Base-by-base conservation (phyloP, 2,888 invertebrate genomes). In the Drosophila leonis region DNA sequence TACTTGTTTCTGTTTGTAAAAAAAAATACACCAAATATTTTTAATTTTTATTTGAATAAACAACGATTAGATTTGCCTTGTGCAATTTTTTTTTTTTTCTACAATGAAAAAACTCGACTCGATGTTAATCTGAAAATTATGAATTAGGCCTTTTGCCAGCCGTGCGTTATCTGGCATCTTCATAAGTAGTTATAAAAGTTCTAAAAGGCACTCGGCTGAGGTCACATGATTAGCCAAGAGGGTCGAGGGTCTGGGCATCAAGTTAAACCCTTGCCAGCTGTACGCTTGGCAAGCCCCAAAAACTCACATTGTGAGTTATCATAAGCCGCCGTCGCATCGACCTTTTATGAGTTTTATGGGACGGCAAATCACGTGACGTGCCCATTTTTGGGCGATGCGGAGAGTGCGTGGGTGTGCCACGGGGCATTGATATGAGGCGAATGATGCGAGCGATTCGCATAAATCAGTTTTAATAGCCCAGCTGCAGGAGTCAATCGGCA, bases 401-500 rank as follows among this genome's bases (percentile, higher is more conserved):
- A 55, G 66, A 62, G 66, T 79, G 83, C 65, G 77, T 80, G 86
- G 86, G 84, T 81, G 86, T 71, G 83, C 69, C 80, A 37, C 49
- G 39, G 49, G 76, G 59, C 70, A 74, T 67, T 72, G 72, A 62
- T 64, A 73, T 55, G 57, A 33, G 52, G 6, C 59, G 64, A 37
- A 29, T 49, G 65, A 65, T 70, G 56, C 41, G 48, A 67, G 64
- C 48, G 51, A 63, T 52, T 54, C 70, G 71, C 70, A 84, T 84
- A 84, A 84, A 84, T 84, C 84, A 86, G 84, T 77, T 83, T 84
- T 85, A 83, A 83, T 83, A 83, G 82, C 82, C 56, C 82, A 82
- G 85, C 83, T 79, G 85, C 75, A 67, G 71, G 44, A 81, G 80
- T 68, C 81, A 80, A 80, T 77, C 64, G 77, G 54, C 62, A 65